phyloP scores from a whole-genome alignment of 2,113 vertebrate genomes.

The Otus sunia region DNA sequence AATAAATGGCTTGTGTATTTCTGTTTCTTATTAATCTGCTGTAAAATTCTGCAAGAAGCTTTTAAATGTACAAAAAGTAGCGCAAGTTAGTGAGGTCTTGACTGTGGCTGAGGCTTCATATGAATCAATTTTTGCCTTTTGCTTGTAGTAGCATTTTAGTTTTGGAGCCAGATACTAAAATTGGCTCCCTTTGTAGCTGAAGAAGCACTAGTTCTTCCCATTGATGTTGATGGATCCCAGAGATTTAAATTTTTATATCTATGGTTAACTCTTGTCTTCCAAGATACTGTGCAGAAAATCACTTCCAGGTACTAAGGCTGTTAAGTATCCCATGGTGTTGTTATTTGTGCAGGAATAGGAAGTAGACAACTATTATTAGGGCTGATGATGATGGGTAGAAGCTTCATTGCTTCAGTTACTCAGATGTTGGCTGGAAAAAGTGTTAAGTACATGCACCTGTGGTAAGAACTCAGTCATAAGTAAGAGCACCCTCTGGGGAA shows the following conservation, averaged over 20 bases:
- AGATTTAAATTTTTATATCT: neutral
- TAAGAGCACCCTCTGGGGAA: neutral
- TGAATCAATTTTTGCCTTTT: neutral
- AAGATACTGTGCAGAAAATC: neutral
- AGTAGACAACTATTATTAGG: neutral
- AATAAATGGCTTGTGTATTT: neutral
- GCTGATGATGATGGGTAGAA: neutral
- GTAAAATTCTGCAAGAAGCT: neutral
- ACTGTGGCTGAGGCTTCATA: neutral
- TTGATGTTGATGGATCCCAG: neutral
- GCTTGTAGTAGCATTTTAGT: neutral
- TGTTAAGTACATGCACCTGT: neutral
- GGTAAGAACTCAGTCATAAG: neutral
- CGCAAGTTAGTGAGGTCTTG: neutral
- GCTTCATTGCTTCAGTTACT: neutral
- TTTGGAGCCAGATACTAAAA: neutral
- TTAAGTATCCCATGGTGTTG: neutral
- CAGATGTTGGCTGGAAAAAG: neutral
- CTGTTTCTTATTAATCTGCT: neutral
- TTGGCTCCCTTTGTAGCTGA: neutral
- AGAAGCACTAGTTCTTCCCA: neutral
- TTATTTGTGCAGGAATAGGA: neutral
- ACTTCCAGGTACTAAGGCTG: neutral
- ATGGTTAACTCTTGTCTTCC: neutral
- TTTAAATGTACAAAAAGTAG: neutral